These are phyloP conservation scores for Meloidogyne floridensis DNA, from an alignment of 1,140 invertebrate species.

Conservation along the genomic window DNA sequence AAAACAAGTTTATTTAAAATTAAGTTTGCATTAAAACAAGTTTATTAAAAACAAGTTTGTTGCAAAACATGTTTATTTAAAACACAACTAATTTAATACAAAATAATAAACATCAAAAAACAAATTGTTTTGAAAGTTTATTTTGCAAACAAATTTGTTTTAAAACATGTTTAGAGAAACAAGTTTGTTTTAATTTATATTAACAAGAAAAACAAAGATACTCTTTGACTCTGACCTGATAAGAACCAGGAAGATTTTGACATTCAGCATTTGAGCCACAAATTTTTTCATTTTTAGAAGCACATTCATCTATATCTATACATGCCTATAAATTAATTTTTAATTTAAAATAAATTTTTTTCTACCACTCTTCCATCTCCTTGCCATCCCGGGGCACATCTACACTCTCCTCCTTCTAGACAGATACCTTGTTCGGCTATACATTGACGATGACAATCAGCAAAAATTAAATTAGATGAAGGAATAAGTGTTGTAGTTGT, in stretches of 20 bases:
- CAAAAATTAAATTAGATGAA: constrained; percentile 10
- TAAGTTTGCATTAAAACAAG: neutral
- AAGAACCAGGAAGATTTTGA: constrained; percentile 44
- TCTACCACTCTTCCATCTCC: constrained; percentile 45
- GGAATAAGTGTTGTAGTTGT: constrained; percentile 26
- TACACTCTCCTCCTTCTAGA: constrained; percentile 20
- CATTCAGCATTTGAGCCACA: constrained; percentile 48
- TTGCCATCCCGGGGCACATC: constrained; percentile 40
- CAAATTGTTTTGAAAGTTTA: no score
- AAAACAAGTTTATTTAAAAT: neutral
- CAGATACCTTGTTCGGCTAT: neutral
- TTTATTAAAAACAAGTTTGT: neutral
- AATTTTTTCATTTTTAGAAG: constrained; percentile 21
- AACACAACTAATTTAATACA: no score
- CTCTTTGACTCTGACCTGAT: constrained; percentile 23
- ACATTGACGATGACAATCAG: neutral
- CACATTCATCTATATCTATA: constrained; percentile 48
- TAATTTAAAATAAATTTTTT: constrained; percentile 10
- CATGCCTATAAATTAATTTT: constrained; percentile 30
- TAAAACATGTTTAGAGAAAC: neutral
- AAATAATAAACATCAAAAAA: no score
- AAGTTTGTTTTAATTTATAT: neutral
- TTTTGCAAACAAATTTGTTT: neutral
- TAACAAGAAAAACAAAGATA: no score
- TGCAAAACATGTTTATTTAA: neutral